Evolutionary conservation across 2,888 invertebrate species (phyloP).

Genomic region (Mimachlamys varia): DNA sequence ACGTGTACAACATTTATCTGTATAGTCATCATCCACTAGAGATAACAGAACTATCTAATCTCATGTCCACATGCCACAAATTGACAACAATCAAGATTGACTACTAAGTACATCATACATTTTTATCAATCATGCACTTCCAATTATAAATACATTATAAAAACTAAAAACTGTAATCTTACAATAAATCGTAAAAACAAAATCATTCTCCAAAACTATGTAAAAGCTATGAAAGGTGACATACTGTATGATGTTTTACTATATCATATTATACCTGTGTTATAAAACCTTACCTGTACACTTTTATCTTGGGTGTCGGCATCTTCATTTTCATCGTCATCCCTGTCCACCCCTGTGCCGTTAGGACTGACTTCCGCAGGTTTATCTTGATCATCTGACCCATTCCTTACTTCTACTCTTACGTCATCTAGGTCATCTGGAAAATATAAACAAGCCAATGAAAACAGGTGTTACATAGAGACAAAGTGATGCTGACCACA

Average conservation of each 20-base stretch:
- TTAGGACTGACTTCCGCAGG: slow-evolving; percentile 21
- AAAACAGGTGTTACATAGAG: neutral
- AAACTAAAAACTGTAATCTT: neutral
- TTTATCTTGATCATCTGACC: slow-evolving; percentile 38
- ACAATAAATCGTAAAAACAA: neutral
- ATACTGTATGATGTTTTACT: neutral
- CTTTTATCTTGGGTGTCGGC: slow-evolving; percentile 59
- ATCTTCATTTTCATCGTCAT: slow-evolving; percentile 50
- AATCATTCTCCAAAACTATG: too few species aligned
- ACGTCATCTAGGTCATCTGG: slow-evolving; percentile 42
- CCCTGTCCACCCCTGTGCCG: slow-evolving; percentile 37
- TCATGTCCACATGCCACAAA: neutral
- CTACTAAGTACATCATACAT: neutral
- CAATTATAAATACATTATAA: neutral
- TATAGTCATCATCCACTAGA: neutral
- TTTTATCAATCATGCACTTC: neutral
- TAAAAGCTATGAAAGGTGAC: neutral
- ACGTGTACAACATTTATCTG: neutral
- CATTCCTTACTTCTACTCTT: slow-evolving; percentile 42
- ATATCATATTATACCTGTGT: neutral
- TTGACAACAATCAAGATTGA: neutral
- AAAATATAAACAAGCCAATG: neutral
- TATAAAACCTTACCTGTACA: slow-evolving; percentile 45
- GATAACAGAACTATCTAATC: neutral
- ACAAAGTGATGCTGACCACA: neutral